phyloP scores from a whole-genome alignment of 2,797 vertebrate species.

The Brachyrhaphis roseni region DNA sequence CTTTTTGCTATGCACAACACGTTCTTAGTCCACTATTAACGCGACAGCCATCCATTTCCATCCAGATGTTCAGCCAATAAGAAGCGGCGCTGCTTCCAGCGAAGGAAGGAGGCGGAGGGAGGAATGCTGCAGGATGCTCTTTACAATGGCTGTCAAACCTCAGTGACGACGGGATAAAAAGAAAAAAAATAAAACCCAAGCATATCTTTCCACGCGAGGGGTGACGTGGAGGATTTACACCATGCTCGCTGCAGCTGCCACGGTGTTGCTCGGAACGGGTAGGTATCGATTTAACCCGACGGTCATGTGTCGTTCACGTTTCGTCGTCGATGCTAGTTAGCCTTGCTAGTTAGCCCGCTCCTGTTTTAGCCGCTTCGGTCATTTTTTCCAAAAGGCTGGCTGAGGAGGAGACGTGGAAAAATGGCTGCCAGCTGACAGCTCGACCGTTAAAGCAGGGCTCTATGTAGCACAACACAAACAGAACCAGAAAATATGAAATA shows the following conservation, averaged over 20 bases:
- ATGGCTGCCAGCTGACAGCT: slow-evolving; percentile 43
- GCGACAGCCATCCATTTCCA: slow-evolving; percentile 70
- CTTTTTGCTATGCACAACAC: slow-evolving; percentile 10
- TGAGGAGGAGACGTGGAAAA: slow-evolving; percentile 55
- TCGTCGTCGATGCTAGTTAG: slow-evolving; percentile 38
- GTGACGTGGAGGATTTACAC: slow-evolving; percentile 41
- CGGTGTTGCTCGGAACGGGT: slow-evolving; percentile 78
- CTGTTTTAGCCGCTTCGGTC: slow-evolving; percentile 35
- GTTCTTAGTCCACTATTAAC: slow-evolving; percentile 13
- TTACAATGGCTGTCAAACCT: slow-evolving; percentile 73
- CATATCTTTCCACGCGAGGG: slow-evolving; percentile 53
- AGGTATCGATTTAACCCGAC: slow-evolving; percentile 61
- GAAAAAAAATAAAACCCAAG: slow-evolving; percentile 8
- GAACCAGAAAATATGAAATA: not conserved
- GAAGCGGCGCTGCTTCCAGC: slow-evolving; percentile 50
- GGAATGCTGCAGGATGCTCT: slow-evolving; percentile 77
- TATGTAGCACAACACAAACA: not conserved
- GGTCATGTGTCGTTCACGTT: not conserved
- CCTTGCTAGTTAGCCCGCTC: slow-evolving; percentile 58
- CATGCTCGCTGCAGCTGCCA: slow-evolving; percentile 72
- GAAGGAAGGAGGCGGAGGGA: slow-evolving; percentile 69
- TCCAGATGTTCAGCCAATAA: slow-evolving; percentile 84
- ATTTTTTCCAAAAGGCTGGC: slow-evolving; percentile 51
- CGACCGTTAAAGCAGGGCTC: slow-evolving; percentile 21
- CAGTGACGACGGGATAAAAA: slow-evolving; percentile 36